Evolutionary conservation across 2,113 vertebrate species (phyloP), one percentile per base, ranked within the genome.

Genomic region (Colistium nudipinnis): DNA sequence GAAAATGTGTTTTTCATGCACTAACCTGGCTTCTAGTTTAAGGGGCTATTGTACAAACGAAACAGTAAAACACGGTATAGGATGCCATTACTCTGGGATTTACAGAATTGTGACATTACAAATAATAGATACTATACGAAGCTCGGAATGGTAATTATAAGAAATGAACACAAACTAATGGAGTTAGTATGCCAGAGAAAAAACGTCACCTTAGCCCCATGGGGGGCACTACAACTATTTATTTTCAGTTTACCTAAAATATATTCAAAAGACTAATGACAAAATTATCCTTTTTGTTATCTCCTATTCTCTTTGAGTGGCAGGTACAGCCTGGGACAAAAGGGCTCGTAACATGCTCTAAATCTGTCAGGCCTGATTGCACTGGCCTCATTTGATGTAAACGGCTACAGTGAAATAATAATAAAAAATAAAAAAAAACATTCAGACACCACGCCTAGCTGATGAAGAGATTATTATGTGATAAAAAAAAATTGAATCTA

Each of bases 351-450:
- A 84, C 83, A 70, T 85, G 89, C 87, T 88, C 88, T 83, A 78
- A 88, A 89, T 90, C 89, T 89, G 91, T 92, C 91, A 90, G 49
- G 77, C 67, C 74, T 91, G 88, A 90, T 86, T 87, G 84, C 75
- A 76, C 72, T 86, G 87, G 83, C 88, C 86, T 85, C 83, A 77
- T 90, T 91, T 90, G 86, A 87, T n/a, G 56, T 62, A 87, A 87
- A 87, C 62, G 44, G 76, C 73, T 68, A 82, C 70, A 77, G 63
- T 72, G 56, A 33, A 31, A 17, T 45, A 69, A 64, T 59, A 22
- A 60, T 78, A 62, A 47, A 31, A n/a, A 31, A 17, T 45, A 69
- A 64, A 62, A 22, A 60, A 80, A 62, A 47, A 31, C 44, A 51
- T 38, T 41, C 78, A 76, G 70, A 76, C 62, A 69, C 76, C 78